phyloP scores from a whole-genome alignment of 2,797 vertebrate species.

The Strix occidentalis region DNA sequence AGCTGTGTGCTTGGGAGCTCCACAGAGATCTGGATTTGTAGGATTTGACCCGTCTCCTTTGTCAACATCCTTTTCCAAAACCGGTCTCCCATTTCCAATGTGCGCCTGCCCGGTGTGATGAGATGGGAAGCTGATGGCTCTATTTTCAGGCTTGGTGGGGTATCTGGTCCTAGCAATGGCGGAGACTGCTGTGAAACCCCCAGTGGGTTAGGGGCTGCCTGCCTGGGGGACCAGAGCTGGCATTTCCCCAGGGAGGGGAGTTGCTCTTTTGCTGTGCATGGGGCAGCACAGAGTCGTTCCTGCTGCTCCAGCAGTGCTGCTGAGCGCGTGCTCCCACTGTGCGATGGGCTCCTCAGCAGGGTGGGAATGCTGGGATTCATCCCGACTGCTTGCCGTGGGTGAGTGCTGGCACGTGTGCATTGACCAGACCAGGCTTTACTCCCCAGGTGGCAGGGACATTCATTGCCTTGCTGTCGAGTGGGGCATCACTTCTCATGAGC shows the following conservation, averaged over 20 bases:
- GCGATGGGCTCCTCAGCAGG: background rate
- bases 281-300: fast-evolving
- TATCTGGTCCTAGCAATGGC: background rate
- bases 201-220: fast-evolving
- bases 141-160: background rate
- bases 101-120: fast-evolving
- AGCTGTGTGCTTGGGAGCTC: background rate
- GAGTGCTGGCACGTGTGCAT: background rate
- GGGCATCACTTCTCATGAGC: background rate
- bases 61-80: background rate
- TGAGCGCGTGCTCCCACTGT: too few relatives aligned
- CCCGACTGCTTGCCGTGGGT: fast-evolving
- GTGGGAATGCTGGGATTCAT: too few relatives aligned
- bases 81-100: fast-evolving
- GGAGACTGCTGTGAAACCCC: background rate
- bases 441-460: background rate
- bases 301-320: background rate
- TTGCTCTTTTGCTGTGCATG: background rate
- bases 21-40: fast-evolving
- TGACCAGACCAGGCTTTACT: background rate
- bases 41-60: background rate
- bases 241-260: background rate
- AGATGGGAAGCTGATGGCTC: background rate
- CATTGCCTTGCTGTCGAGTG: background rate
- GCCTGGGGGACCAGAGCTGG: background rate